Base-by-base conservation (phyloP, 2,113 vertebrate species). In the Recurvirostra avosetta region DNA sequence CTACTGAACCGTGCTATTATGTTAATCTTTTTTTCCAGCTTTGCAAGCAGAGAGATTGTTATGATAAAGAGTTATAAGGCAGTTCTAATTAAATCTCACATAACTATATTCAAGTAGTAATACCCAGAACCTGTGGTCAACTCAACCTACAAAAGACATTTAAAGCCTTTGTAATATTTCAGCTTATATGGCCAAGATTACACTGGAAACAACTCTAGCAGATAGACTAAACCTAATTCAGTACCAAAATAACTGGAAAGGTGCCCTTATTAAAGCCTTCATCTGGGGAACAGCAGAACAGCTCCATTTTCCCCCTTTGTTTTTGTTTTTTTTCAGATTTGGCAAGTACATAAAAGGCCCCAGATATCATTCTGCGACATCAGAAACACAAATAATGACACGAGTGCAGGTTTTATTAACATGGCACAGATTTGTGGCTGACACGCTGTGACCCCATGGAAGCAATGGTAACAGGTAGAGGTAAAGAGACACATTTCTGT, bases 61-160 rank as follows among this genome's bases (percentile, higher is more conserved):
- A 95, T 15, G 11, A 91, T 96, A 92, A 79, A 97, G 70, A 76
- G 19, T 74, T 84, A 61, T 79, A 88, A 83, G 40, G 41, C 40
- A 93, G 65, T 68, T 95, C 83, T 96, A 91, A 96, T 95, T 93
- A 96, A 94, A 95, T 92, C 52, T 96, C 59, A 41, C 16, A 65
- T 55, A 88, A 76, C 22, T 61, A 30, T 63, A 68, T 49, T 74
- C 56, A 43, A 92, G 12, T 73, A 76, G 58, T 55, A 94, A 91
- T 73, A 90, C 4, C 32, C 36, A 65, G 56, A 94, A 76, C 41
- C 26, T 53, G 30, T 72, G n/a, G 62, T 83, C 71, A 94, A 30
- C 63, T n/a, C 81, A 92, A n/a, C 32, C 66, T 94, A 75, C 16
- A 75, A 96, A 88, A 86, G 19, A 53, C 8, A 70, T 45, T 75